A percentile compares a stretch with the other conserved stretches of the same genome.
Conservation (phyloP, 1,140 invertebrate genomes). For the Bilobella aurantiaca region DNA sequence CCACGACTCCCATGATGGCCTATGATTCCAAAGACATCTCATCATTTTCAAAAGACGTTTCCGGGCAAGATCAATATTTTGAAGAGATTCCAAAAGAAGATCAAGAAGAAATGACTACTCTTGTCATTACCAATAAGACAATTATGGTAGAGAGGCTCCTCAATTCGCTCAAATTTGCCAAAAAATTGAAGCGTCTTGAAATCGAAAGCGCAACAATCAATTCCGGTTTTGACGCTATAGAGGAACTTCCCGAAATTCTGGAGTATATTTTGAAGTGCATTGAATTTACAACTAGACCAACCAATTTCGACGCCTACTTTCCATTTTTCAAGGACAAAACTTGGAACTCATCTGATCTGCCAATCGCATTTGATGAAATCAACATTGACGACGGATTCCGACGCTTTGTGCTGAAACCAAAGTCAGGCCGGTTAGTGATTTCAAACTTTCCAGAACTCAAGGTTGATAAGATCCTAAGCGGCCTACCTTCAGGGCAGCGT, state of each 20-base stretch:
- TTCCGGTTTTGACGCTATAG: neutral
- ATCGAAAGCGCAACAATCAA: neutral
- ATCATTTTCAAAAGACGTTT: too few relatives aligned
- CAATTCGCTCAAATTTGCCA: neutral
- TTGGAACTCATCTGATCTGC: neutral
- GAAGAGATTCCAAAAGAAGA: neutral
- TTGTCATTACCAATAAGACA: neutral
- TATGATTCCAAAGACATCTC: too few relatives aligned
- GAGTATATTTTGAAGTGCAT: neutral
- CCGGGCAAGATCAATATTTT: neutral
- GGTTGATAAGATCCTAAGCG: neutral
- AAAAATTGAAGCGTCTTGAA: neutral
- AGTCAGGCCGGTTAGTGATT: neutral
- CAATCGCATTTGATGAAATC: neutral
- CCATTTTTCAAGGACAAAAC: neutral
- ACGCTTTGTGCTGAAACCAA: conserved; percentile 1
- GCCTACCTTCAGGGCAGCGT: neutral
- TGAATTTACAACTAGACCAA: neutral
- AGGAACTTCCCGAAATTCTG: neutral
- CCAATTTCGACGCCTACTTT: neutral
- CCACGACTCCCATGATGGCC: too few relatives aligned
- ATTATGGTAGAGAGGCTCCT: neutral
- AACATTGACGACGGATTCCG: neutral
- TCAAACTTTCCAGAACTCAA: neutral
- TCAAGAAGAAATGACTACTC: neutral